Evolutionary conservation across 2,797 vertebrate genomes (phyloP).

Genomic region (Sardinella longiceps): DNA sequence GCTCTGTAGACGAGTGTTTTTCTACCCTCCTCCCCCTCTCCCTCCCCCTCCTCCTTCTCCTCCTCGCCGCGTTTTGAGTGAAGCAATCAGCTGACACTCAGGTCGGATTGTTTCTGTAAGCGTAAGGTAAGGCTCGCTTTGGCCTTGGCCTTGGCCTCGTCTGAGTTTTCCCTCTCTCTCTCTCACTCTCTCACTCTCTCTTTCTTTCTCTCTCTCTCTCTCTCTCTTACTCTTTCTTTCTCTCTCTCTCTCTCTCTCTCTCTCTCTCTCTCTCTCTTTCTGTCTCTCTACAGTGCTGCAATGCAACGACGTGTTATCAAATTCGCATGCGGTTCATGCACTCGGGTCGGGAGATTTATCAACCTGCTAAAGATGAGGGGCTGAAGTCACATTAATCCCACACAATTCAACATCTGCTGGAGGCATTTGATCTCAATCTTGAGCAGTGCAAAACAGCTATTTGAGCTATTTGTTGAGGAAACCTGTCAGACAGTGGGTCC

Average conservation of each 20-base stretch:
- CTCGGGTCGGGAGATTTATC: constrained; percentile 47
- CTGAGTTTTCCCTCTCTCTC: constrained; percentile 19
- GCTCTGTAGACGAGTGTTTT: not conserved
- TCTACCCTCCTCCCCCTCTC: not conserved
- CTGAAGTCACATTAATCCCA: constrained; percentile 44
- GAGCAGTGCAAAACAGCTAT: not conserved
- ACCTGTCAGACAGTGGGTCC: not conserved
- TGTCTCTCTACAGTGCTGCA: not conserved
- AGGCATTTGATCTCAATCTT: constrained; percentile 36
- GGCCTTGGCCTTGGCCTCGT: constrained; percentile 25
- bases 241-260: not conserved
- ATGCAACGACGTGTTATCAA: constrained; percentile 34
- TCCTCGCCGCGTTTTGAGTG: constrained; percentile 20
- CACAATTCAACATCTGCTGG: constrained; percentile 44
- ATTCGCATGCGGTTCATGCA: constrained; percentile 42
- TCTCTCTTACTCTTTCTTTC: constrained; percentile 25
- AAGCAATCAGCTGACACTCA: constrained; percentile 34
- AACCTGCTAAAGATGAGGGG: constrained; percentile 42
- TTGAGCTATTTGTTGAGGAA: constrained; percentile 19
- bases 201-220: constrained; percentile 16
- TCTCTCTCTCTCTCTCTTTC: too few species aligned
- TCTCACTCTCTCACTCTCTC: not conserved
- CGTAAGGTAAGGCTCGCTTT: constrained; percentile 7
- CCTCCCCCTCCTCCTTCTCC: not conserved
- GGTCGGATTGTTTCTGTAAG: constrained; percentile 36